These are phyloP conservation scores for Catocala sponsa DNA, from an alignment of 2,888 invertebrate species.

Conservation along the genomic window DNA sequence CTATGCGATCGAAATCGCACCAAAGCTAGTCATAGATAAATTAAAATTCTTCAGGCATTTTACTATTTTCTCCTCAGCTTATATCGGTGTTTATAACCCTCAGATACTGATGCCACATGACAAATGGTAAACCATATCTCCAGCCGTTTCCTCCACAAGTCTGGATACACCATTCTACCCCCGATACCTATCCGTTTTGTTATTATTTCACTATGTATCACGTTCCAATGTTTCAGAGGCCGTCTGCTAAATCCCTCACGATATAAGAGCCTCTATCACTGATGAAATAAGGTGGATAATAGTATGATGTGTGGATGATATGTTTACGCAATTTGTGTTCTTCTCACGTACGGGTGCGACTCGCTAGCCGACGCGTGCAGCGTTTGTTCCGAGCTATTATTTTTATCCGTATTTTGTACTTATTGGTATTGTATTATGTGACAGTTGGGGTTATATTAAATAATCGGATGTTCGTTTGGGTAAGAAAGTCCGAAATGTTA, in stretches of 20 bases:
- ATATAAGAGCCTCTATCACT: slow-evolving; percentile 42
- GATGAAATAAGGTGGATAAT: slow-evolving; percentile 55
- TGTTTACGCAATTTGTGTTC: slow-evolving; percentile 73
- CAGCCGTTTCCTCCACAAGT: slow-evolving; percentile 45
- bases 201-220: slow-evolving; percentile 73
- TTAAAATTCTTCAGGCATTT: too few species aligned
- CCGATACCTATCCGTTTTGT: slow-evolving; percentile 61
- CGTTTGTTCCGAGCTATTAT: slow-evolving; percentile 74
- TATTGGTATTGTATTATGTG: slow-evolving; percentile 76
- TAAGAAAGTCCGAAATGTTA: slow-evolving; percentile 19
- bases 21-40: too few species aligned
- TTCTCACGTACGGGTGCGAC: slow-evolving; percentile 70
- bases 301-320: slow-evolving; percentile 47
- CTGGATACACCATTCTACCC: slow-evolving; percentile 60
- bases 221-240: slow-evolving; percentile 70
- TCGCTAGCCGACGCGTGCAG: slow-evolving; percentile 70
- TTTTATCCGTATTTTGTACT: slow-evolving; percentile 79
- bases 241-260: slow-evolving; percentile 41
- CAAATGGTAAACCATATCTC: slow-evolving; percentile 44
- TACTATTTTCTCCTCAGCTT: too few species aligned
- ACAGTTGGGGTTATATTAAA: slow-evolving; percentile 73
- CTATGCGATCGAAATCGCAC: too few species aligned
- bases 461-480: slow-evolving; percentile 62
- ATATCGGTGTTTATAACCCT: neutral
- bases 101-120: slow-evolving; percentile 30